Evolutionary conservation across 2,113 vertebrate species (phyloP).

Genomic region (Platichthys stellatus): DNA sequence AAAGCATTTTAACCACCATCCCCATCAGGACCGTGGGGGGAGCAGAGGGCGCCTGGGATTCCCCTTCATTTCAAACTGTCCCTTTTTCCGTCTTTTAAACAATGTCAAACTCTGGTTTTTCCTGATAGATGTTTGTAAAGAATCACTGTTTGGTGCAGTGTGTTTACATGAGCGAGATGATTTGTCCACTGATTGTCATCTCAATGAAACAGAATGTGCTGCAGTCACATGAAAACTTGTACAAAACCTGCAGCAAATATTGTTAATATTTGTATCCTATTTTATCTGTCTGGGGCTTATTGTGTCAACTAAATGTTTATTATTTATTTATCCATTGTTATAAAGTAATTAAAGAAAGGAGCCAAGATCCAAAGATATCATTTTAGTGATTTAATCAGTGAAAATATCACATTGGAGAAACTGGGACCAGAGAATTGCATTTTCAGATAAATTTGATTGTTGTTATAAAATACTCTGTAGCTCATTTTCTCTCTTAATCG

Average conservation of each 20-base stretch:
- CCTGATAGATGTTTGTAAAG: too few species aligned
- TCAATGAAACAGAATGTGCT: background rate
- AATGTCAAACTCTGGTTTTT: too few species aligned
- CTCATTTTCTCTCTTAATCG: too few species aligned
- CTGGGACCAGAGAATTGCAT: too few species aligned
- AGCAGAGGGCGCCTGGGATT: conserved; percentile 41
- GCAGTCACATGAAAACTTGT: background rate
- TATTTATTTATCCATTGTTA: too few species aligned
- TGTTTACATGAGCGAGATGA: background rate
- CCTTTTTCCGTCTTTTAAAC: background rate
- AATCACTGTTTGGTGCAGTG: background rate
- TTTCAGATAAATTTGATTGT: too few species aligned
- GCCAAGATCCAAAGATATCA: too few species aligned
- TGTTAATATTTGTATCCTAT: background rate
- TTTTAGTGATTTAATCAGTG: too few species aligned
- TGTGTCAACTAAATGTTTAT: background rate
- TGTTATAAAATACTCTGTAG: too few species aligned
- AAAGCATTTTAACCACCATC: conserved; percentile 17
- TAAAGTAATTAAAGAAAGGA: too few species aligned
- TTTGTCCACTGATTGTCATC: background rate
- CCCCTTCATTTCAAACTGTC: conserved; percentile 45
- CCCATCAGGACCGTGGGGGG: conserved; percentile 27
- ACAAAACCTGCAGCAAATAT: background rate
- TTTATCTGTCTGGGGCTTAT: background rate
- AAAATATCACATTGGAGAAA: too few species aligned